These are phyloP conservation scores for Junco hyemalis DNA, from an alignment of 2,113 vertebrate species.

Conservation along the genomic window DNA sequence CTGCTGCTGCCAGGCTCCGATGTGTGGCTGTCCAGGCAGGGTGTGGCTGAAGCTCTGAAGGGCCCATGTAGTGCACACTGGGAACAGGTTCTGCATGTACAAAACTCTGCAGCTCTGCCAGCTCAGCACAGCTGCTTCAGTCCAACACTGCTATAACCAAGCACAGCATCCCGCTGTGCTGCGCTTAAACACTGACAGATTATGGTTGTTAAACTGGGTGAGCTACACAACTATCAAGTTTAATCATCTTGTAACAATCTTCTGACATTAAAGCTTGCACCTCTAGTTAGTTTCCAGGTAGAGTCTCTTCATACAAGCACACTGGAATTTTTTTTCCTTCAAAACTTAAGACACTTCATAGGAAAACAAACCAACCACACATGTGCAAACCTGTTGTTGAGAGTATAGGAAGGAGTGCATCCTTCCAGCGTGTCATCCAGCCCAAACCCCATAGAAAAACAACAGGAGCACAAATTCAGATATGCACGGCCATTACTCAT, in stretches of 20 bases:
- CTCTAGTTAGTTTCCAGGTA: slow-evolving; percentile 5
- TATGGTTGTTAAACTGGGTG: neutral
- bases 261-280: neutral
- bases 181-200: neutral
- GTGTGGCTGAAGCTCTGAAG: neutral
- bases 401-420: neutral
- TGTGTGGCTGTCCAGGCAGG: neutral
- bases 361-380: slow-evolving; percentile 17
- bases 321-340: neutral
- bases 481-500: neutral
- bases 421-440: neutral
- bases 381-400: slow-evolving; percentile 16
- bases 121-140: neutral
- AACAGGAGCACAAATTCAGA: slow-evolving; percentile 13
- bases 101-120: neutral
- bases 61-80: neutral
- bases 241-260: slow-evolving; percentile 5
- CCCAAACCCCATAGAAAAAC: neutral
- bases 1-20: neutral
- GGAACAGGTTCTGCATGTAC: neutral
- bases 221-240: neutral
- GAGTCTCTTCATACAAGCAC: neutral
- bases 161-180: neutral
- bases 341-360: neutral
- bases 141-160: neutral